Evolutionary conservation across 2,888 invertebrate genomes (phyloP), one percentile per base, ranked within the genome.

Genomic region (Ormyrus rosae): DNA sequence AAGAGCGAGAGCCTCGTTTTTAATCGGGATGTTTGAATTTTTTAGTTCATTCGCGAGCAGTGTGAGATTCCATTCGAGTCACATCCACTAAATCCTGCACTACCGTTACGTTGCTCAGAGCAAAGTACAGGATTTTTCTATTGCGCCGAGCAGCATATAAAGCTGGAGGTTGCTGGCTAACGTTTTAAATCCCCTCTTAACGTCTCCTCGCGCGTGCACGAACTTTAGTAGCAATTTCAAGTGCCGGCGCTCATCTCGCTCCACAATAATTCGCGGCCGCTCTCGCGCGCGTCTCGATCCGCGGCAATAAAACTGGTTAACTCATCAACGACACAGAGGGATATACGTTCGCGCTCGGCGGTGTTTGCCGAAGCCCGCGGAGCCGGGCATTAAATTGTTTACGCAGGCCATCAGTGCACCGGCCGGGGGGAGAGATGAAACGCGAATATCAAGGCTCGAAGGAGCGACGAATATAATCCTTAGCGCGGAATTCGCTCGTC

Each of bases 401-500:
- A 53, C 60, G 56, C 55, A 73, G 55, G 45, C 55, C 76, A 70
- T 69, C 77, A 77, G 64, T 34, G 34, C 4, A 34, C 4, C 34
- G 19, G 4, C 34, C 34, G 34, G 3, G 4, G 34, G 9, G 71
- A 78, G 34, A 72, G 78, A 78, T 78, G 61, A 72, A 78, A 67
- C 65, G 65, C n/a, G 46, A 19, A 48, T 64, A 64, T 64, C n/a
- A 64, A 64, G 48, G 48, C 64, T 11, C 71, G 53, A 11, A 19
- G 19, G 6, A 45, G 45, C n/a, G 46, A 6, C 46, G 51, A 19
- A 74, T 70, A 71, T 53, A 58, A 63, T 53, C 65, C 67, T 34
- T 34, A 4, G 34, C n/a, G 10, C 34, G 78, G 78, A 78, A 78
- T 75, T 75, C 68, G 61, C 78, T 86, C 84, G 53, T 70, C 58